Conservation (phyloP, 1,140 invertebrate species). For the Drosophila miranda region DNA sequence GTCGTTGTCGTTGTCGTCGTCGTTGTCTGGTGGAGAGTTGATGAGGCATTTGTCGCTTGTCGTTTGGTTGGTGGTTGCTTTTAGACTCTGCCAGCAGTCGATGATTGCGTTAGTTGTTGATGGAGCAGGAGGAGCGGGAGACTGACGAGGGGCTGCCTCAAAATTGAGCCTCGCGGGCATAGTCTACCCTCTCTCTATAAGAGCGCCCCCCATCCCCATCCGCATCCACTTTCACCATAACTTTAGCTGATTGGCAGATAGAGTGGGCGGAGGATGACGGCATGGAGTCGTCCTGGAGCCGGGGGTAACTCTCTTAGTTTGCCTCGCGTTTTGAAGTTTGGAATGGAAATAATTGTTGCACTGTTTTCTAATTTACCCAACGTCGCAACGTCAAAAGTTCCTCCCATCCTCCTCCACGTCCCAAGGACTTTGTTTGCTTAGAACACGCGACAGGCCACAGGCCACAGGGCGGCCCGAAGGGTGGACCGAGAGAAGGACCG, state of each 20-base stretch:
- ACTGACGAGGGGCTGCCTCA: conserved; percentile 38
- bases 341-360: conserved; percentile 68
- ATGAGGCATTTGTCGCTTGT: conserved; percentile 68
- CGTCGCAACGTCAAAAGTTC: conserved; percentile 60
- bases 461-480: too few relatives aligned
- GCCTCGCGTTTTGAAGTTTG: conserved; percentile 45
- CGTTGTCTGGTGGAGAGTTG: conserved; percentile 55
- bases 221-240: conserved; percentile 39
- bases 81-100: conserved; percentile 50
- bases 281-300: background rate
- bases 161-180: conserved; percentile 72
- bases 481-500: too few relatives aligned
- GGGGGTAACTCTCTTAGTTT: conserved; percentile 28
- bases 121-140: conserved; percentile 15
- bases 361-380: conserved; percentile 72
- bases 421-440: conserved; percentile 45
- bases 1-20: too few relatives aligned
- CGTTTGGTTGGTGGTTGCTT: conserved; percentile 66
- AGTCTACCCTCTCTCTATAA: conserved; percentile 14
- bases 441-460: conserved; percentile 47
- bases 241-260: conserved; percentile 61
- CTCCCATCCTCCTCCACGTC: background rate
- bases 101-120: conserved; percentile 79
- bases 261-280: conserved; percentile 7
- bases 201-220: background rate